Conservation (phyloP, 2,113 vertebrate species). For the Toxostoma redivivum region DNA sequence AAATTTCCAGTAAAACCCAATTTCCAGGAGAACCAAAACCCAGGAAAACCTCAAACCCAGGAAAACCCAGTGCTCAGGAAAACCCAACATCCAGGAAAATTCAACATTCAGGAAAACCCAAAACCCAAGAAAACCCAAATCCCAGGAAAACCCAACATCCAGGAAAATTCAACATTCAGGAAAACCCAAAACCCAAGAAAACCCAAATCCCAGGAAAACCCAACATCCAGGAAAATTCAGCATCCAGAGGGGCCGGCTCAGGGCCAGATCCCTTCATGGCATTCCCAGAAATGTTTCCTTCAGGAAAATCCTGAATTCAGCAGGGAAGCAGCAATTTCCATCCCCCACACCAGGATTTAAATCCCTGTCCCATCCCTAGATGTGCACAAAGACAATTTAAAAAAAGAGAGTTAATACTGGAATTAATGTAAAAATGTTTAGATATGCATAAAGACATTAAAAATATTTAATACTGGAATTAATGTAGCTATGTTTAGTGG, state of each 20-base stretch:
- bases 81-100: too few relatives aligned
- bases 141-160: fast-evolving
- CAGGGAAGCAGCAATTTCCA: neutral
- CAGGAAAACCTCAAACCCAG: neutral
- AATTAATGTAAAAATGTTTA: neutral
- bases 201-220: too few relatives aligned
- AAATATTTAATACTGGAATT: neutral
- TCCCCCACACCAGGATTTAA: neutral
- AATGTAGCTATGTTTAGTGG: too few relatives aligned
- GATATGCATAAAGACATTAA: too few relatives aligned
- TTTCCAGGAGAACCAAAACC: fast-evolving
- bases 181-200: too few relatives aligned
- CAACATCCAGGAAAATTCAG: too few relatives aligned
- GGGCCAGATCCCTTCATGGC: neutral
- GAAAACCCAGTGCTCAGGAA: neutral
- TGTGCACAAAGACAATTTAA: neutral
- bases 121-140: neutral
- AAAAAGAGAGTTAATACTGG: neutral
- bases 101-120: fast-evolving
- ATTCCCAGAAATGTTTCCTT: neutral
- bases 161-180: neutral
- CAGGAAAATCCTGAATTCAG: neutral
- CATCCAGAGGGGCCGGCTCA: fast-evolving
- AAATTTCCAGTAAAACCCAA: fast-evolving
- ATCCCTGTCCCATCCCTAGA: neutral